Conservation (phyloP, 2,113 vertebrate genomes). For the Solenodon paradoxus region DNA sequence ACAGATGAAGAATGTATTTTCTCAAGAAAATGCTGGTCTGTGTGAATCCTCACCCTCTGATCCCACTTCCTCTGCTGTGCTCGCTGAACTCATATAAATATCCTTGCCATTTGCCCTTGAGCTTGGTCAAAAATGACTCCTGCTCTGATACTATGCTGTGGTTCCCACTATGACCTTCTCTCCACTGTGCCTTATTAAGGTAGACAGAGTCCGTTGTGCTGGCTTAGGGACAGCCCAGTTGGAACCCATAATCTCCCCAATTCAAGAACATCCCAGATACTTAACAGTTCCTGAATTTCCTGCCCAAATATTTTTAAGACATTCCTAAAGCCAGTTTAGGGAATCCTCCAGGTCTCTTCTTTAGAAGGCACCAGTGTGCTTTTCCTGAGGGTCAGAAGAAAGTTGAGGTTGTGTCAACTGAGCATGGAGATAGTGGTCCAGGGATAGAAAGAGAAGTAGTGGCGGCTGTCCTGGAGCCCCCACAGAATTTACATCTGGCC, state of each 20-base stretch:
- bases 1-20: not conserved
- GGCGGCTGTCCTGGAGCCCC: not conserved
- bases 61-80: not conserved
- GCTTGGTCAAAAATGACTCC: not conserved
- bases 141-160: not conserved
- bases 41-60: not conserved
- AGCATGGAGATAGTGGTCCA: not conserved
- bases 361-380: not conserved
- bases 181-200: not conserved
- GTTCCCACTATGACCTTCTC: not conserved
- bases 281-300: not conserved
- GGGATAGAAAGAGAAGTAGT: not conserved
- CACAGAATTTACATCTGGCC: not conserved
- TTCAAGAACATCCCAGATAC: not conserved
- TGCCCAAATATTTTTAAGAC: not conserved
- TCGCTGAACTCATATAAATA: not conserved
- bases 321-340: fast-evolving
- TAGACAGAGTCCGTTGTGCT: not conserved
- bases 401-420: not conserved
- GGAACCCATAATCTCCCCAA: not conserved
- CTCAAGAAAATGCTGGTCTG: not conserved
- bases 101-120: not conserved
- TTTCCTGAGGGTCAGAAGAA: not conserved
- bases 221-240: not conserved
- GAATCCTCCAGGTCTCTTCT: not conserved